Conservation (phyloP, 2,797 vertebrate genomes). For the Toxotes lorentzi region DNA sequence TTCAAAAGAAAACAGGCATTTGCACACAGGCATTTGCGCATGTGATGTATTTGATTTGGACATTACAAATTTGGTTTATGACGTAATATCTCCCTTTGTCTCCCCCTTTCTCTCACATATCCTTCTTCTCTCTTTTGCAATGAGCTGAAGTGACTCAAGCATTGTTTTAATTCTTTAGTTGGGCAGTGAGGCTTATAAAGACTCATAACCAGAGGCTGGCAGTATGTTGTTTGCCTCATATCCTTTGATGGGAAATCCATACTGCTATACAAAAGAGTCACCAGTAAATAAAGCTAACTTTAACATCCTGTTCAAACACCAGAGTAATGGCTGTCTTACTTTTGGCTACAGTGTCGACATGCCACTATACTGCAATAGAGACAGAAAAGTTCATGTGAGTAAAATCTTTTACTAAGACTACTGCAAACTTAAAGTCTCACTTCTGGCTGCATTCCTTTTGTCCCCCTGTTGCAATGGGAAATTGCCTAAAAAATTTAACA, state of each 20-base stretch:
- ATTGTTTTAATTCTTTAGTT: slow-evolving; percentile 28
- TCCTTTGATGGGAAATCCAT: slow-evolving; percentile 55
- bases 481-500: background rate
- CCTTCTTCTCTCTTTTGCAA: slow-evolving; percentile 3
- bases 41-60: slow-evolving; percentile 35
- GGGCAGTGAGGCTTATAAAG: slow-evolving; percentile 31
- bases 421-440: background rate
- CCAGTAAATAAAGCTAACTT: slow-evolving; percentile 20
- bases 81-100: slow-evolving; percentile 34
- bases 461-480: background rate
- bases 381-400: background rate
- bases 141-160: slow-evolving; percentile 28
- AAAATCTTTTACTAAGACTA: background rate
- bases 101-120: background rate
- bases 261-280: slow-evolving; percentile 26
- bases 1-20: slow-evolving; percentile 8
- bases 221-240: slow-evolving; percentile 44
- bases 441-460: background rate
- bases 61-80: slow-evolving; percentile 43
- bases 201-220: slow-evolving; percentile 42
- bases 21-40: too few relatives aligned
- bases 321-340: background rate
- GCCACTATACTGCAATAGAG: background rate
- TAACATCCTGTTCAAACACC: background rate
- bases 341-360: background rate